phyloP scores from a whole-genome alignment of 2,888 invertebrate genomes.

The Epiblema foenella region DNA sequence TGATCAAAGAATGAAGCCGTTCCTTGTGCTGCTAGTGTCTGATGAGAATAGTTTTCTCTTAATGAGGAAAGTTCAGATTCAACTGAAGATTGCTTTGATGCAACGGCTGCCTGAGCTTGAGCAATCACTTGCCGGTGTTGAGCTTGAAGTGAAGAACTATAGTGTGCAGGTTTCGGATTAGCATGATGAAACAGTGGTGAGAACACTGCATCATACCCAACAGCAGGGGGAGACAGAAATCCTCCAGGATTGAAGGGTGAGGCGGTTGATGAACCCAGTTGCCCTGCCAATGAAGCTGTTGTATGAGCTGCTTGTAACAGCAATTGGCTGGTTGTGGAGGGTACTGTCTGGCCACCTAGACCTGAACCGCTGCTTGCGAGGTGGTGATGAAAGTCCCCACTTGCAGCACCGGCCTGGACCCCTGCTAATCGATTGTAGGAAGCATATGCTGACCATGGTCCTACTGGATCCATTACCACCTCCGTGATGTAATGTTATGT shows the following conservation, averaged over 20 bases:
- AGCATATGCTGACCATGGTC: conserved; percentile 93
- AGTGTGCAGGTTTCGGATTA: conserved; percentile 89
- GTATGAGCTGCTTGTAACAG: conserved; percentile 87
- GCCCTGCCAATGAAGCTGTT: conserved; percentile 86
- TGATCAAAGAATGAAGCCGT: conserved; percentile 88
- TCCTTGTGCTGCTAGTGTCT: conserved; percentile 84
- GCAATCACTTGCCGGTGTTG: conserved; percentile 89
- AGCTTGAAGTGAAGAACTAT: conserved; percentile 86
- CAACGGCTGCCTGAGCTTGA: conserved; percentile 82
- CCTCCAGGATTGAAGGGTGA: conserved; percentile 89
- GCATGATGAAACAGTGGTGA: conserved; percentile 93
- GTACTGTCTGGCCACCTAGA: conserved; percentile 82
- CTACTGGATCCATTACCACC: conserved; percentile 94
- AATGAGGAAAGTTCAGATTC: conserved; percentile 85
- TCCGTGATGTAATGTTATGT: conserved; percentile 74
- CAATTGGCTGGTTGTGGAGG: conserved; percentile 88
- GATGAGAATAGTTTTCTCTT: conserved; percentile 86
- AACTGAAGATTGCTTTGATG: conserved; percentile 83
- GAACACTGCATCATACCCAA: conserved; percentile 93
- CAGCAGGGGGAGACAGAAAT: conserved; percentile 90
- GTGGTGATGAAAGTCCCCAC: conserved; percentile 88
- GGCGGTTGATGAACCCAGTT: conserved; percentile 86
- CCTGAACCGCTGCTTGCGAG: conserved; percentile 85
- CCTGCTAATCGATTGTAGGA: conserved; percentile 93
- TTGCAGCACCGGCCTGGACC: conserved; percentile 88